These are phyloP conservation scores for Sesamia nonagrioides DNA, from an alignment of 1,140 invertebrate genomes.

Conservation along the genomic window DNA sequence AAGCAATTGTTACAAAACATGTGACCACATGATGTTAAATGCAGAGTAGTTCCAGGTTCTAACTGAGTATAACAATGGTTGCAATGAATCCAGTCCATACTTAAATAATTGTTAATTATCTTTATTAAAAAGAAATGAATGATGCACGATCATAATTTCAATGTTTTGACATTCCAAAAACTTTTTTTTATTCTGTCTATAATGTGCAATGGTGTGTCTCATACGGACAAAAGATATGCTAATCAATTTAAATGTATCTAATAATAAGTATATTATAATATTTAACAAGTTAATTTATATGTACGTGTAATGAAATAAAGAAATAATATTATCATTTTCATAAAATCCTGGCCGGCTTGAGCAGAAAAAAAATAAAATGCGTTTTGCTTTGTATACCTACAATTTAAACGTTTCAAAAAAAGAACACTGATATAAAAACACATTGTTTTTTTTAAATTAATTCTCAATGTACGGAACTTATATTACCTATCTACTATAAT, in stretches of 20 bases:
- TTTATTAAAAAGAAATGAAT: conserved; percentile 13
- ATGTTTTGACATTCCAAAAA: conserved; percentile 8
- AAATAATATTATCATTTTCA: too few species aligned
- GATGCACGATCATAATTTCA: background rate
- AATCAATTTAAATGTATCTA: background rate
- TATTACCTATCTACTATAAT: too few species aligned
- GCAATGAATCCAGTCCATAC: conserved; percentile 88
- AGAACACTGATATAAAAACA: too few species aligned
- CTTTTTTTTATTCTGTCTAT: background rate
- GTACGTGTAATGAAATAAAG: too few species aligned
- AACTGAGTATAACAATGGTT: conserved; percentile 85
- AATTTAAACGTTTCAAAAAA: too few species aligned
- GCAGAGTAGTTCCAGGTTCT: conserved; percentile 78
- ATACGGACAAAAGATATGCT: background rate
- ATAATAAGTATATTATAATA: too few species aligned
- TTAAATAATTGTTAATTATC: conserved; percentile 45
- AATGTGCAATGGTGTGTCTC: background rate
- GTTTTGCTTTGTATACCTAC: too few species aligned
- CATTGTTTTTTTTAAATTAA: too few species aligned
- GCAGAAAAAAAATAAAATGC: too few species aligned
- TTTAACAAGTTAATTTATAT: too few species aligned
- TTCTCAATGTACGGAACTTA: too few species aligned
- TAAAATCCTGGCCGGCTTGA: too few species aligned
- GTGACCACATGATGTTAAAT: conserved; percentile 86
- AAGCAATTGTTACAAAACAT: conserved; percentile 86